Conservation (phyloP, 2,888 invertebrate species). For the Drosophila meridionalis region DNA sequence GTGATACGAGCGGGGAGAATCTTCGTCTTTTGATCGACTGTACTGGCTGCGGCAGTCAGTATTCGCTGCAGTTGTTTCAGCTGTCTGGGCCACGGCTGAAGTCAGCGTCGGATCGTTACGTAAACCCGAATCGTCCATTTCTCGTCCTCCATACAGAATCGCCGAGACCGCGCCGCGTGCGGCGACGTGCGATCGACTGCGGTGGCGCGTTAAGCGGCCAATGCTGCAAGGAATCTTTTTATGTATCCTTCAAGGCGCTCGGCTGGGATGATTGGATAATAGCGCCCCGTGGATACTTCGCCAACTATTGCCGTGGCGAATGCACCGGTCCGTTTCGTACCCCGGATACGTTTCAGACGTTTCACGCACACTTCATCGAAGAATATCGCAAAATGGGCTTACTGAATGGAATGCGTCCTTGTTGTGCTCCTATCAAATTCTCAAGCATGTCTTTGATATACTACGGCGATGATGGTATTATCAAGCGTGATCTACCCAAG, state of each 20-base stretch:
- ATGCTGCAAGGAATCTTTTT: slow-evolving; percentile 95
- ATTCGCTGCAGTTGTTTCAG: slow-evolving; percentile 88
- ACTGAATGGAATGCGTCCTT: slow-evolving; percentile 93
- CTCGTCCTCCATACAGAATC: slow-evolving; percentile 92
- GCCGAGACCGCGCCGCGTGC: slow-evolving; percentile 89
- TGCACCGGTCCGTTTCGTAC: slow-evolving; percentile 91
- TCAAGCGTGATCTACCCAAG: slow-evolving; percentile 96
- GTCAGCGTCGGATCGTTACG: slow-evolving; percentile 47
- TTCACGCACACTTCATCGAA: slow-evolving; percentile 96
- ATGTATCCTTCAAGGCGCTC: slow-evolving; percentile 95
- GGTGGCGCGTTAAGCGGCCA: slow-evolving; percentile 88
- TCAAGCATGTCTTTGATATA: slow-evolving; percentile 96
- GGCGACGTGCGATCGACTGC: slow-evolving; percentile 94
- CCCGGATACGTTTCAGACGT: slow-evolving; percentile 93
- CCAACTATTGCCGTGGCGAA: slow-evolving; percentile 96
- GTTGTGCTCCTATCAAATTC: slow-evolving; percentile 96
- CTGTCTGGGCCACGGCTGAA: slow-evolving; percentile 31
- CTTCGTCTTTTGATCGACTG: slow-evolving; percentile 93
- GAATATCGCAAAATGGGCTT: slow-evolving; percentile 92
- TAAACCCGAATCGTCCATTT: slow-evolving; percentile 91
- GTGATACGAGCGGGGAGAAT: slow-evolving; percentile 80
- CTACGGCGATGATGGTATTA: slow-evolving; percentile 94
- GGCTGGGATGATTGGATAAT: slow-evolving; percentile 99
- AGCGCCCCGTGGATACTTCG: slow-evolving; percentile 95
- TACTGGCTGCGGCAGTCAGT: slow-evolving; percentile 91